These are phyloP conservation scores for Hyposmocoma kahamanoa DNA, from an alignment of 1,140 invertebrate genomes.

Conservation along the genomic window DNA sequence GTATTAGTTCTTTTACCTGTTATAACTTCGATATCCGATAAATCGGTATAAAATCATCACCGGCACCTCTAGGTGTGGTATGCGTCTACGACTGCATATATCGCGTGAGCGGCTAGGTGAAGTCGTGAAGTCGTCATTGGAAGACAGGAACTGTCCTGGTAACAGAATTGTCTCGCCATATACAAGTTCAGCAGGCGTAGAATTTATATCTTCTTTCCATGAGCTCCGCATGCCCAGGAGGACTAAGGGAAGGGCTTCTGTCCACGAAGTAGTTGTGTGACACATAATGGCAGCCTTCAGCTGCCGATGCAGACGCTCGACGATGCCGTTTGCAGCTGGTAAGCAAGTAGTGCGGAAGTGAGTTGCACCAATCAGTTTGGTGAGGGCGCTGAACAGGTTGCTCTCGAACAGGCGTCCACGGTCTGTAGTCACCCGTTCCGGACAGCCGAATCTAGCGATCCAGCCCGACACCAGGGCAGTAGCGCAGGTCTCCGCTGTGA, in stretches of 20 bases:
- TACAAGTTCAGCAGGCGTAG: conserved; percentile 28
- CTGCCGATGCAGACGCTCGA: conserved; percentile 47
- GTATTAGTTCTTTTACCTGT: no score
- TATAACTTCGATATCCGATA: no score
- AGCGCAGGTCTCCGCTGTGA: conserved; percentile 40
- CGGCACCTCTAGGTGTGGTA: no score
- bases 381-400: conserved; percentile 13
- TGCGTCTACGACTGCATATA: no score
- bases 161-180: conserved; percentile 22
- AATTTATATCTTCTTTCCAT: conserved; percentile 21
- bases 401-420: conserved; percentile 40
- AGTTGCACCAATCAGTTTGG: conserved; percentile 4
- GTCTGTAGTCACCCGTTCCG: conserved; percentile 39
- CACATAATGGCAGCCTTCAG: conserved; percentile 50
- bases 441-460: conserved; percentile 49
- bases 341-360: conserved; percentile 46
- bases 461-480: conserved; percentile 34
- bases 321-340: conserved; percentile 47
- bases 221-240: conserved; percentile 17
- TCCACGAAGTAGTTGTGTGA: conserved; percentile 12
- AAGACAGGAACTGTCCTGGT: conserved; percentile 26
- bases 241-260: conserved; percentile 14
- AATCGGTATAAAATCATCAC: no score
- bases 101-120: no score
- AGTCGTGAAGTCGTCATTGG: conserved; percentile 16